phyloP scores from a whole-genome alignment of 2,113 vertebrate species.

The Paralichthys olivaceus region DNA sequence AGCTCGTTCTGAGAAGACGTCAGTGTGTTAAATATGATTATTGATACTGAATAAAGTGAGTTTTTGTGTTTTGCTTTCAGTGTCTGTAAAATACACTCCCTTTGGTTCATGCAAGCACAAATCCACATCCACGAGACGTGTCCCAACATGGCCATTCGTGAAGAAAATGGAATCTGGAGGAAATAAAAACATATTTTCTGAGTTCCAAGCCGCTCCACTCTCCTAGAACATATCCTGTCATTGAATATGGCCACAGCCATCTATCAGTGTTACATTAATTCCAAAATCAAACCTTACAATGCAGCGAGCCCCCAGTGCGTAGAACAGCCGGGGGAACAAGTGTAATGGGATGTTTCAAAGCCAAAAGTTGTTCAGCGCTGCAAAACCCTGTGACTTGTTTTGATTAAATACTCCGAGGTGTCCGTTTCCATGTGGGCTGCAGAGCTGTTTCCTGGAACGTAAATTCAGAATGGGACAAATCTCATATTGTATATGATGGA shows the following conservation, averaged over 20 bases:
- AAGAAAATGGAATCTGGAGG: conserved; percentile 51
- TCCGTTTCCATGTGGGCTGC: conserved; percentile 14
- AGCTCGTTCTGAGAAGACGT: background rate
- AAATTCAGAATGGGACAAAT: conserved; percentile 11
- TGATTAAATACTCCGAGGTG: conserved; percentile 34
- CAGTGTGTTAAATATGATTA: background rate
- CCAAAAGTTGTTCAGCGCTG: conserved; percentile 37
- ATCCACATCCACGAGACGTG: conserved; percentile 21
- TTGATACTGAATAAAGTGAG: background rate
- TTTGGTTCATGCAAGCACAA: background rate
- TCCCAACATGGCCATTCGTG: conserved; percentile 43
- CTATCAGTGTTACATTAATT: conserved; percentile 63
- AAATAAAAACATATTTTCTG: conserved; percentile 17
- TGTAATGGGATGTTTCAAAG: conserved; percentile 52
- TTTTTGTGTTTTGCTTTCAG: background rate
- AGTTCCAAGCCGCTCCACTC: conserved; percentile 55
- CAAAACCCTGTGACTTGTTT: conserved; percentile 31
- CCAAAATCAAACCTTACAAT: conserved; percentile 48
- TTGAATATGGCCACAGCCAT: conserved; percentile 48
- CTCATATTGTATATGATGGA: background rate
- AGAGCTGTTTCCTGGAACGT: background rate
- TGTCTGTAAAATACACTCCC: background rate
- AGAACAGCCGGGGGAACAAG: conserved; percentile 35
- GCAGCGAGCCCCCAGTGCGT: conserved; percentile 14
- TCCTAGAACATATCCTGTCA: conserved; percentile 57